Evolutionary conservation across 1,140 invertebrate species (phyloP).

Genomic region (Cotesia vestalis): DNA sequence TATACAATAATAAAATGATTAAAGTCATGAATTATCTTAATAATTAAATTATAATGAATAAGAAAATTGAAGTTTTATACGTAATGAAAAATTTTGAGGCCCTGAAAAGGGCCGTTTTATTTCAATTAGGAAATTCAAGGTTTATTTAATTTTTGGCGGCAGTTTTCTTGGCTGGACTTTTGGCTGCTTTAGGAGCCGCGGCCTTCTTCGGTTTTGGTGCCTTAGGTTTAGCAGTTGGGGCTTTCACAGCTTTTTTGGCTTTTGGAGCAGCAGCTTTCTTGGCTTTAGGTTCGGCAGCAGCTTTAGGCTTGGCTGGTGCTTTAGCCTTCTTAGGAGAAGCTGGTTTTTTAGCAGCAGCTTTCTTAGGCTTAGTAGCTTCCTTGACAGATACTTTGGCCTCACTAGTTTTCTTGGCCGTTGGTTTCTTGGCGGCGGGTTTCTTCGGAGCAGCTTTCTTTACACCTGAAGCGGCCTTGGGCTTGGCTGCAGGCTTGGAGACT

Average conservation of each 20-base stretch:
- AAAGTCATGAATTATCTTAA: too few relatives aligned
- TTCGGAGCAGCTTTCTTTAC: conserved; percentile 5
- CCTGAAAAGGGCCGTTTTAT: conserved; percentile 20
- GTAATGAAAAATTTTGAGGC: conserved; percentile 2
- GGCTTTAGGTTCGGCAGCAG: neutral
- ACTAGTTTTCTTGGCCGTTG: neutral
- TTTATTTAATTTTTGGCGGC: neutral
- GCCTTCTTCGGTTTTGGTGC: conserved; percentile 21
- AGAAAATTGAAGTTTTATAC: too few relatives aligned
- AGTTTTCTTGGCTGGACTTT: conserved; percentile 7
- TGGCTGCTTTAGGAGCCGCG: neutral
- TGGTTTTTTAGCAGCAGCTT: conserved; percentile 9
- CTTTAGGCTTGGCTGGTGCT: neutral
- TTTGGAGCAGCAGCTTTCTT: neutral
- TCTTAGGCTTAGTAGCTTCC: neutral
- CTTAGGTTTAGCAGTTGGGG: conserved; percentile 24
- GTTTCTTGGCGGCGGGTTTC: neutral
- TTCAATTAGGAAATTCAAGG: too few relatives aligned
- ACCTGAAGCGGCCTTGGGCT: neutral
- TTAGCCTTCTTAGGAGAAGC: neutral
- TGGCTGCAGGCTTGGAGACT: neutral
- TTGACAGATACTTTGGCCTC: neutral
- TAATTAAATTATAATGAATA: too few relatives aligned
- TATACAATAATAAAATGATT: too few relatives aligned
- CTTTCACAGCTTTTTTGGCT: conserved; percentile 1